A percentile compares a stretch with the other conserved stretches of the same genome.
Conservation (phyloP, 1,140 invertebrate species). For the Aphelenchoides avenae region DNA sequence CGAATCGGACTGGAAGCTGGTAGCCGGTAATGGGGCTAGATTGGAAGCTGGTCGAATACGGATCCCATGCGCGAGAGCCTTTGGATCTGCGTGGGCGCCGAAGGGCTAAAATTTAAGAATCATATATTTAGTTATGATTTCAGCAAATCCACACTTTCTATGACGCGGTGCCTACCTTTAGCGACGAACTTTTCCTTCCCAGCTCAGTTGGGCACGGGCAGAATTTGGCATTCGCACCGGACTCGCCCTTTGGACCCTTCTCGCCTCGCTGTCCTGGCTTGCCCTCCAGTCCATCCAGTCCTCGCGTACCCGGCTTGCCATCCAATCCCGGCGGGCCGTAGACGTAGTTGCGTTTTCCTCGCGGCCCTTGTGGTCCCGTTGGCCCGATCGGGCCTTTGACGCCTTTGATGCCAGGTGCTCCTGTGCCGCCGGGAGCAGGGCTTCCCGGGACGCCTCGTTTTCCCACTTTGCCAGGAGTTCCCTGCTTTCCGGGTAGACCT, state of each 20-base stretch:
- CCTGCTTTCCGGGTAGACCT: slow-evolving; percentile 23
- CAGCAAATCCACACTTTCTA: slow-evolving; percentile 9
- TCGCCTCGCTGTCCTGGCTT: slow-evolving; percentile 22
- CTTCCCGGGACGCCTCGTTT: slow-evolving; percentile 20
- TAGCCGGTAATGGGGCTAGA: too few species aligned
- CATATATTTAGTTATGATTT: slow-evolving; percentile 14
- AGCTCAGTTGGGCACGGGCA: slow-evolving; percentile 36
- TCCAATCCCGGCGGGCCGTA: slow-evolving; percentile 31
- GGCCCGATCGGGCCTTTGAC: slow-evolving; percentile 19
- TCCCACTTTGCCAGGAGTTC: slow-evolving; percentile 25
- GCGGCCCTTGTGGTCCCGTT: slow-evolving; percentile 30
- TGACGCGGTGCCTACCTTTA: neutral
- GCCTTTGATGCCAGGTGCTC: neutral
- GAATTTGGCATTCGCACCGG: slow-evolving; percentile 32
- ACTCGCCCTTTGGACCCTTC: slow-evolving; percentile 22
- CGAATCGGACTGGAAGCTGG: too few species aligned
- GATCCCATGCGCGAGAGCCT: neutral
- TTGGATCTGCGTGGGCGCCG: neutral
- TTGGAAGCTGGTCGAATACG: too few species aligned
- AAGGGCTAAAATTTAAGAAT: slow-evolving; percentile 6
- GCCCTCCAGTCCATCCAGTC: slow-evolving; percentile 34
- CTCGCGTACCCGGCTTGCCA: slow-evolving; percentile 26
- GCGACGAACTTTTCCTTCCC: neutral
- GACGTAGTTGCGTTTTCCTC: slow-evolving; percentile 30
- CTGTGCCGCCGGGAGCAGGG: slow-evolving; percentile 29